Conservation (phyloP, 2,113 vertebrate species). For the Lethenteron reissneri region DNA sequence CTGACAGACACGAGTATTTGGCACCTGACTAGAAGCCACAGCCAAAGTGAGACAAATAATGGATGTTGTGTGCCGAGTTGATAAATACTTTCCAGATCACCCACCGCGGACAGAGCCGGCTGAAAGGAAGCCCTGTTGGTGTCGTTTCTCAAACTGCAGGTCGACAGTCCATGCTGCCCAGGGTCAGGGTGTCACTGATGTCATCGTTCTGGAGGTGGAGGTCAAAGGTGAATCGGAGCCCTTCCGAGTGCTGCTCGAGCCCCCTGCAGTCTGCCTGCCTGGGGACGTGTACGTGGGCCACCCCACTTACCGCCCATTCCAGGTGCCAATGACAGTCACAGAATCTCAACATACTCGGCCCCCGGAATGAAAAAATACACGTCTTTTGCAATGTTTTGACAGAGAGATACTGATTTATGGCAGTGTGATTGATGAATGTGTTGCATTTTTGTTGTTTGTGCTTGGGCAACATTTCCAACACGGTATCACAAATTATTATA, state of each 20-base stretch:
- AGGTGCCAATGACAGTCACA: slow-evolving; percentile 24
- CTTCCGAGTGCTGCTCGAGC: slow-evolving; percentile 45
- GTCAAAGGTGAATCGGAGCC: slow-evolving; percentile 49
- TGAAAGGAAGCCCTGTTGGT: no score
- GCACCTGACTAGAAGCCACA: no score
- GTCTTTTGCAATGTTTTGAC: not conserved
- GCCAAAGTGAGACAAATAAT: no score
- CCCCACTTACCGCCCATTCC: slow-evolving; percentile 35
- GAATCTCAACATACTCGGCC: not conserved
- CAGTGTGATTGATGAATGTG: not conserved
- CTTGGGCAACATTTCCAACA: no score
- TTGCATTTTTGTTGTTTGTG: no score
- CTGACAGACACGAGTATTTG: no score
- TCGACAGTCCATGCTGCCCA: slow-evolving; percentile 9
- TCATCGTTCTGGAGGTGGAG: slow-evolving; percentile 49
- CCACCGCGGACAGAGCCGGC: no score
- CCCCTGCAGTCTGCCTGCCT: slow-evolving; percentile 44
- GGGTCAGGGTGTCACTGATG: slow-evolving; percentile 18
- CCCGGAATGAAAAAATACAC: not conserved
- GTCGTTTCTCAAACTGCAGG: not conserved
- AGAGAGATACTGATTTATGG: not conserved
- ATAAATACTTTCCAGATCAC: no score
- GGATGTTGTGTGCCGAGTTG: no score
- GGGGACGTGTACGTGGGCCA: slow-evolving; percentile 42
- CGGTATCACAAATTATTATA: no score